Percentiles rank a stretch among this genome's conserved stretches.
Evolutionary conservation across 2,888 invertebrate genomes (phyloP).

Genomic region (Patella caerulea): DNA sequence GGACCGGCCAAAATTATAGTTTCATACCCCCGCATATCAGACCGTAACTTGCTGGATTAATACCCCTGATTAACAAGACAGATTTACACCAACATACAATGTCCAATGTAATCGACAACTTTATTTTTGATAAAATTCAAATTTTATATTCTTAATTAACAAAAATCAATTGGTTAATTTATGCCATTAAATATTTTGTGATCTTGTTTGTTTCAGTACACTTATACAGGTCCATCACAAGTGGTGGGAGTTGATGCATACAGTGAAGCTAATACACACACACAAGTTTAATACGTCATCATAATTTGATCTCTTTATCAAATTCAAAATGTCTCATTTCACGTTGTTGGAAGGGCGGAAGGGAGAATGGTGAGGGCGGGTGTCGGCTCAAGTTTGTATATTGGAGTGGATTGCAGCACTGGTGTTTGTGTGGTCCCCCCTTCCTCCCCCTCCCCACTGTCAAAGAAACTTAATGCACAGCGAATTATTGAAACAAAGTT

Average conservation of each 20-base stretch:
- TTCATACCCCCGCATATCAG: too few relatives aligned
- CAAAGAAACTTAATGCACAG: too few relatives aligned
- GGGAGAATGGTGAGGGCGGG: background rate
- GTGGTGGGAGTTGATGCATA: constrained; percentile 48
- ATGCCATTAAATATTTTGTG: too few relatives aligned
- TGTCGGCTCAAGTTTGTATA: background rate
- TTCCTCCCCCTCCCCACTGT: background rate
- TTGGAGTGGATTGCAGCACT: background rate
- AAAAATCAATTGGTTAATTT: too few relatives aligned
- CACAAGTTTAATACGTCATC: constrained; percentile 49
- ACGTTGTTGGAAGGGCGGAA: background rate
- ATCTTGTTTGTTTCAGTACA: constrained; percentile 49
- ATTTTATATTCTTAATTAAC: too few relatives aligned
- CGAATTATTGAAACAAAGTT: too few relatives aligned
- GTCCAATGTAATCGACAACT: too few relatives aligned
- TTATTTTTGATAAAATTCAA: too few relatives aligned
- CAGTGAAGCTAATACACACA: constrained; percentile 57
- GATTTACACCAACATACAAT: too few relatives aligned
- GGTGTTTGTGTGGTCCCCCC: background rate
- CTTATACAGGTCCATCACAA: constrained; percentile 55
- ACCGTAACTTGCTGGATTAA: too few relatives aligned
- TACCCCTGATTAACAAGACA: too few relatives aligned
- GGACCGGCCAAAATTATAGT: too few relatives aligned
- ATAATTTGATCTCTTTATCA: background rate
- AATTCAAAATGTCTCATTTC: background rate